These are phyloP conservation scores for Sphaerophoria taeniata DNA, from an alignment of 2,888 invertebrate genomes.

Conservation along the genomic window DNA sequence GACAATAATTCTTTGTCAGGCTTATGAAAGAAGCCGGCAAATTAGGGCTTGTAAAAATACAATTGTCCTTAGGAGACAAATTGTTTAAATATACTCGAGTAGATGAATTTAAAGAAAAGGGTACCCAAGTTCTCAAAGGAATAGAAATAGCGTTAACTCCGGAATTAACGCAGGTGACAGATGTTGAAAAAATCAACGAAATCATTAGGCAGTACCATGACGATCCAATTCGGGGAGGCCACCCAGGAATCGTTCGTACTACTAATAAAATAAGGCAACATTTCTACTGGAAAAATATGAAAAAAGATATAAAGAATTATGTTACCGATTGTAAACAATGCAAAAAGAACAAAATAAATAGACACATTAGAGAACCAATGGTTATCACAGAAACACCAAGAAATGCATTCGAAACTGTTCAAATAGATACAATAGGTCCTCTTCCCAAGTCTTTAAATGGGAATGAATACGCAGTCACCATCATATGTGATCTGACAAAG, in stretches of 20 bases:
- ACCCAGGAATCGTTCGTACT: not conserved
- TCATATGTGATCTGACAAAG: constrained; percentile 44
- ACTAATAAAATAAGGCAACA: not conserved
- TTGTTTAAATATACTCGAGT: not conserved
- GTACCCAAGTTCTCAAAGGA: constrained; percentile 3
- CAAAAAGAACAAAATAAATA: not conserved
- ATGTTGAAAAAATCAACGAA: not conserved
- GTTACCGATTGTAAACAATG: not conserved
- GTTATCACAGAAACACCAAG: constrained; percentile 20
- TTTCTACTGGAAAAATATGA: constrained; percentile 6
- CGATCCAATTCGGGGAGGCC: constrained; percentile 1
- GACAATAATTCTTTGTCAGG: constrained; percentile 8
- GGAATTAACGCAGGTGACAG: not conserved
- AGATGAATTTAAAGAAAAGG: not conserved
- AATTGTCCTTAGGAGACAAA: constrained; percentile 2
- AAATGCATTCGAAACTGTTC: constrained; percentile 24
- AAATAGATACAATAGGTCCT: constrained; percentile 47
- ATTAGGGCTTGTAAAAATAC: constrained; percentile 9
- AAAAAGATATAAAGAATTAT: not conserved
- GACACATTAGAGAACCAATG: not conserved
- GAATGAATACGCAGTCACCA: constrained; percentile 31
- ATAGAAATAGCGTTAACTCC: constrained; percentile 8
- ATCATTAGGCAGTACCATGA: constrained; percentile 3
- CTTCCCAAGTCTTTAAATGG: constrained; percentile 20
- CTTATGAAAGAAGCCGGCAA: constrained; percentile 8